A percentile compares a stretch with the other conserved stretches of the same genome.
Conservation (phyloP, 1,140 invertebrate species). For the Meloidogyne hapla region DNA sequence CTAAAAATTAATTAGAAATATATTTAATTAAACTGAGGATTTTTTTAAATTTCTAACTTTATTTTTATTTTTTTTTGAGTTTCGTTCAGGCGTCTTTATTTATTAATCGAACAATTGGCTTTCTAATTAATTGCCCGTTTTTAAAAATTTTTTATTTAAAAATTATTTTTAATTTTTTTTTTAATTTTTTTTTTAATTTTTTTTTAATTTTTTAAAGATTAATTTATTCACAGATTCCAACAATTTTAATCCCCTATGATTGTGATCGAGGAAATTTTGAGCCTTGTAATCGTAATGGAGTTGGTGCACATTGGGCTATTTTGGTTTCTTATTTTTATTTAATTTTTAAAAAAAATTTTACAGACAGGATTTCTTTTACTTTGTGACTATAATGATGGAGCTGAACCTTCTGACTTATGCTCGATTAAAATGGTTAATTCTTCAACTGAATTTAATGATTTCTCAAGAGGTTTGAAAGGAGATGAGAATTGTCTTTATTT, state of each 20-base stretch:
- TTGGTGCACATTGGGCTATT: conserved; percentile 44
- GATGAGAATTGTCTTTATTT: conserved; percentile 30
- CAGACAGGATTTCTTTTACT: conserved; percentile 37
- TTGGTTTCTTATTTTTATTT: conserved; percentile 32
- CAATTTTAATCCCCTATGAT: conserved; percentile 46
- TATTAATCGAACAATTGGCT: no score
- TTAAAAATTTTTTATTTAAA: no score
- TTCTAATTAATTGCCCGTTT: no score
- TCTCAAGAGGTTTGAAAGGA: not conserved
- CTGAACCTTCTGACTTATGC: conserved; percentile 12
- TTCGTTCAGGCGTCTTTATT: no score
- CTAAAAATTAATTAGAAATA: no score
- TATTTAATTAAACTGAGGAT: no score
- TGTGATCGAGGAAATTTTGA: conserved; percentile 49
- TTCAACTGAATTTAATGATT: conserved; percentile 1
- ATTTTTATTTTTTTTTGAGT: no score
- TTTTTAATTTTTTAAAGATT: not conserved
- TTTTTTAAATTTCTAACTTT: no score
- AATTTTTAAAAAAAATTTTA: conserved; percentile 7
- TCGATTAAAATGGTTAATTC: not conserved
- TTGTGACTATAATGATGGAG: not conserved
- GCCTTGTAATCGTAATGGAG: conserved; percentile 37
- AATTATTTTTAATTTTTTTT: no score
- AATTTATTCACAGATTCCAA: conserved; percentile 6
- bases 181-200: conserved; percentile 16